Base-by-base conservation (phyloP, 2,888 invertebrate genomes). In the Alcis repandata region DNA sequence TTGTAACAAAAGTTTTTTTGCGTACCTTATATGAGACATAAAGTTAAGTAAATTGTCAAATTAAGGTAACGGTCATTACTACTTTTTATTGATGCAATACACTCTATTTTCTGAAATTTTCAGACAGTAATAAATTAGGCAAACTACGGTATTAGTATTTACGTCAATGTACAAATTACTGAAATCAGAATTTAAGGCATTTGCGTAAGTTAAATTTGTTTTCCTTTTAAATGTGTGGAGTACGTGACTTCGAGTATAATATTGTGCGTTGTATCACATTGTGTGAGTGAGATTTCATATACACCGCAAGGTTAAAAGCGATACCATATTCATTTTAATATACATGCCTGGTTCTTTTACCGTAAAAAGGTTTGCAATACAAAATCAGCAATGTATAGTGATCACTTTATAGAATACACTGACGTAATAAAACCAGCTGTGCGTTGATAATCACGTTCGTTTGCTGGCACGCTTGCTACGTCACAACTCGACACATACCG, bases 361-460 rank as follows among this genome's bases (percentile, higher is more conserved):
- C 10, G 2, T 1, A 0, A n/a, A 3, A 13, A 3, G 17, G 22
- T 36, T 38, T 17, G 22, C 15, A 13, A 45, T 40, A 49, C 41
- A 32, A 53, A 71, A 51, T 2, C 66, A 49, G 79, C 72, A 73
- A 82, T 87, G 84, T 68, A 79, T 4, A 33, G 2, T 11, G 17
- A 19, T 36, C 20, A 33, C 33, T 20, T 15, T n/a, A 36, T 66
- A 60, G 20, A 22, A 27, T 56, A 51, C 36, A 22, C 67, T 63
- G 70, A 68, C 69, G 72, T 76, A 71, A 75, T 73, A 72, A 45
- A 63, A 63, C 85, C 89, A 89, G 87, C 88, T 90, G 89, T 85
- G 85, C 80, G 86, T 87, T 87, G 85, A 87, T 88, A 88, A 87
- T 85, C 86, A 83, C 85, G 87, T 87, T 86, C 86, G 84, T 86